A percentile compares a stretch with the other conserved stretches of the same genome.
phyloP scores from a whole-genome alignment of 2,888 invertebrate genomes.

The Apantesis nais region DNA sequence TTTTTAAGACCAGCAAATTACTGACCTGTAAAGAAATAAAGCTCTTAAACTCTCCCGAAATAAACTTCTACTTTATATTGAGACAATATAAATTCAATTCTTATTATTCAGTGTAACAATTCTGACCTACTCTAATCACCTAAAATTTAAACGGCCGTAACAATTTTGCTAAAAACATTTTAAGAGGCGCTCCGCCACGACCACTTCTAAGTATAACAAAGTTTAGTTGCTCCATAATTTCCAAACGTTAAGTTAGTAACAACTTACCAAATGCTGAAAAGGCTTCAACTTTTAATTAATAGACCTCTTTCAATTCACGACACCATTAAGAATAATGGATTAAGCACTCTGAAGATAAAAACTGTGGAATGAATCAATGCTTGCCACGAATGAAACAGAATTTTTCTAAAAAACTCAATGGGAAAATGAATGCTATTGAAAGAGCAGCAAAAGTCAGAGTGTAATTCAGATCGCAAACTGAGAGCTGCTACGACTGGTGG shows the following conservation, averaged over 20 bases:
- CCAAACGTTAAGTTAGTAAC: slow-evolving; percentile 49
- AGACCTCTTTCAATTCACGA: slow-evolving; percentile 49
- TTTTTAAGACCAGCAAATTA: background rate
- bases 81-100: background rate
- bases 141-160: slow-evolving; percentile 21
- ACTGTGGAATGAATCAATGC: slow-evolving; percentile 32
- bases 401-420: slow-evolving; percentile 25
- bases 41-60: background rate
- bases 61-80: background rate
- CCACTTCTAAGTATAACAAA: slow-evolving; percentile 35
- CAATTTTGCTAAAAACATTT: slow-evolving; percentile 45
- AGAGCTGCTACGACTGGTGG: slow-evolving; percentile 50
- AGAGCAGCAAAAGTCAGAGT: slow-evolving; percentile 32
- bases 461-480: slow-evolving; percentile 47
- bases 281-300: slow-evolving; percentile 55
- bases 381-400: slow-evolving; percentile 19
- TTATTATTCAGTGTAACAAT: background rate
- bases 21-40: background rate
- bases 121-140: background rate
- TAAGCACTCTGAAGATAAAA: slow-evolving; percentile 38
- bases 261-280: slow-evolving; percentile 53
- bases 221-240: slow-evolving; percentile 44
- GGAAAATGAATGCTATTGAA: slow-evolving; percentile 49
- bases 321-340: slow-evolving; percentile 51
- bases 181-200: slow-evolving; percentile 35